phyloP scores from a whole-genome alignment of 2,888 invertebrate species.

The Silvanus unidentatus region DNA sequence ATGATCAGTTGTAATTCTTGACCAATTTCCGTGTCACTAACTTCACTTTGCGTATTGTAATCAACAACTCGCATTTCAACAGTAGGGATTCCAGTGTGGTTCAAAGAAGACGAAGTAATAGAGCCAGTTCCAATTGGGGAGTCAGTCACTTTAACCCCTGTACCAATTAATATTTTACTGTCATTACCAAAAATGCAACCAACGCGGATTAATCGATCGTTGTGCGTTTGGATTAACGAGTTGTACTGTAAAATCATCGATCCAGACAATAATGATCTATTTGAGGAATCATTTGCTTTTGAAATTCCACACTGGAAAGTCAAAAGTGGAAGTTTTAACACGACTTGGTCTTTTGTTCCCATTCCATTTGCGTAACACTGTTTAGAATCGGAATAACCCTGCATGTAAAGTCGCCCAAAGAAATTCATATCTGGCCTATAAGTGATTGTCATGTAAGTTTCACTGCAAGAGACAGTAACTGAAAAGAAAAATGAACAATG shows the following conservation, averaged over 20 bases:
- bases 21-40: conserved; percentile 61
- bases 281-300: conserved; percentile 42
- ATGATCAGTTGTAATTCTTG: conserved; percentile 61
- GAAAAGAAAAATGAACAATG: conserved; percentile 21
- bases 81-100: conserved; percentile 45
- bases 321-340: conserved; percentile 55
- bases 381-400: conserved; percentile 62
- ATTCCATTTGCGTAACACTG: conserved; percentile 60
- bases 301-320: conserved; percentile 53
- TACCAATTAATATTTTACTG: conserved; percentile 51
- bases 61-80: conserved; percentile 57
- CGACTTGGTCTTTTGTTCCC: conserved; percentile 46
- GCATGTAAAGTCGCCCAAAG: conserved; percentile 73
- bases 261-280: conserved; percentile 68
- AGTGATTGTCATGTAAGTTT: conserved; percentile 61
- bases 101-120: conserved; percentile 48
- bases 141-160: conserved; percentile 45
- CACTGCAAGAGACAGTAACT: conserved; percentile 78
- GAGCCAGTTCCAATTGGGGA: not conserved
- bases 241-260: conserved; percentile 79
- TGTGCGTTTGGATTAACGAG: conserved; percentile 76
- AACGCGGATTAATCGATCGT: conserved; percentile 74
- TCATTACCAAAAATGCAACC: conserved; percentile 64
- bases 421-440: conserved; percentile 59
- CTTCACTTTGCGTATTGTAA: conserved; percentile 51